Base-by-base conservation (phyloP, 1,140 invertebrate genomes). In the Chrysomallon squamiferum region DNA sequence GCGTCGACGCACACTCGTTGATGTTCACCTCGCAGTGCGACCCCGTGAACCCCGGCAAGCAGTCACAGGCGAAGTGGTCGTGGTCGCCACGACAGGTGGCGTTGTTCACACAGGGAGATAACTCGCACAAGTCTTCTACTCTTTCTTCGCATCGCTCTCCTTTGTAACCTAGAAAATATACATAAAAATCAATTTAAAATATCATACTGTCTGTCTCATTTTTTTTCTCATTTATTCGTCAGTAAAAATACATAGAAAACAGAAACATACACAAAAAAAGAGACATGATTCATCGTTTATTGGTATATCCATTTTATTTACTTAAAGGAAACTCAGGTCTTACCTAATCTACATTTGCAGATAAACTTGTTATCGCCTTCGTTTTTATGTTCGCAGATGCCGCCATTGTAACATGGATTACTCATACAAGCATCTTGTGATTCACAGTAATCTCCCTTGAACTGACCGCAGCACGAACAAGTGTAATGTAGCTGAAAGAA, bases 1-100 rank as follows among this genome's bases (percentile, higher is more conserved):
- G 75, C 4, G n/a, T 49, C 56, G 68, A 59, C 25, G 47, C 38
- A 20, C 75, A 77, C 38, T 74, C 72, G 38, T 76, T 70, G 58
- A 74, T 63, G 45, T 76, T 62, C 50, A 69, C 66, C 41, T 75
- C 64, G 62, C 76, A 82, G 30, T 72, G 66, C 6, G 58, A 45
- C 6, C 78, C 80, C 11, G 60, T 71, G 52, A 62, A 79, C 3
- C 80, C 80, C 6, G 67, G 30, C 11, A 33, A 43, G 62, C 78
- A 80, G 0, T n/a, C 20, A 58, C 78, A 80, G 4, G 45, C 33
- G 62, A 68, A 73, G 25, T 68, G 59, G 2, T 63, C 67, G n/a
- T 20, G 43, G 41, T 69, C 73, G 22, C 68, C 68, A 15, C 9
- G 49, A 56, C 76, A 78, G 20, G 63, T 67, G 11, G 66, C 72